A percentile compares a stretch with the other conserved stretches of the same genome.
Conservation (phyloP, 2,888 invertebrate genomes). For the Hydrotaea cyrtoneurina region DNA sequence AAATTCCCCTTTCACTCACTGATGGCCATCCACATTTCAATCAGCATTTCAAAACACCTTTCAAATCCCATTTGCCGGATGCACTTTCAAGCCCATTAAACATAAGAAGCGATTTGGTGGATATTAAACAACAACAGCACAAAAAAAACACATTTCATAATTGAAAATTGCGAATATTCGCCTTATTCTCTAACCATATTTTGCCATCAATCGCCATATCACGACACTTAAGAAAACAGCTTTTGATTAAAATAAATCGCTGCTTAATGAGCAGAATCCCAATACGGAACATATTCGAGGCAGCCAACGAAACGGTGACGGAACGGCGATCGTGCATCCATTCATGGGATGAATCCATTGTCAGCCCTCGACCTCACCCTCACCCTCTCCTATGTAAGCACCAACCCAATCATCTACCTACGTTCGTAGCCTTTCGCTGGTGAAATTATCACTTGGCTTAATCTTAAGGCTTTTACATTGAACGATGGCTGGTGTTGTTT, state of each 20-base stretch:
- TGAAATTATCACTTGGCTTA: conserved; percentile 29
- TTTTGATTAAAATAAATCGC: conserved; percentile 55
- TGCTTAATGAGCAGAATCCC: conserved; percentile 3
- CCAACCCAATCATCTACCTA: background rate
- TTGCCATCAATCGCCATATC: conserved; percentile 35
- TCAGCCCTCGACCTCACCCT: no score
- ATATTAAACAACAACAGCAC: background rate
- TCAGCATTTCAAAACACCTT: background rate
- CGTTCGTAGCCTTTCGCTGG: background rate
- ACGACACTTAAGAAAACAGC: conserved; percentile 42
- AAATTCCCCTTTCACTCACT: background rate
- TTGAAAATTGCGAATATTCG: conserved; percentile 40
- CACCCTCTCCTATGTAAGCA: background rate
- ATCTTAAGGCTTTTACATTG: conserved; percentile 14
- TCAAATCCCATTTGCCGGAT: background rate
- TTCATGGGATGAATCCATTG: background rate
- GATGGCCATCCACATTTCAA: background rate
- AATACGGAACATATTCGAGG: background rate
- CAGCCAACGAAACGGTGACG: background rate
- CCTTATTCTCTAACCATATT: conserved; percentile 22
- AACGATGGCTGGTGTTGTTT: background rate
- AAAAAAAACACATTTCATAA: conserved; percentile 44
- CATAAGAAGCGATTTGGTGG: no score
- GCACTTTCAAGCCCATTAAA: conserved; percentile 14
- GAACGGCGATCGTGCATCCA: conserved; percentile 5